A percentile compares a stretch with the other conserved stretches of the same genome.
Conservation (phyloP, 2,797 vertebrate species). For the Philypnodon macrostomus region DNA sequence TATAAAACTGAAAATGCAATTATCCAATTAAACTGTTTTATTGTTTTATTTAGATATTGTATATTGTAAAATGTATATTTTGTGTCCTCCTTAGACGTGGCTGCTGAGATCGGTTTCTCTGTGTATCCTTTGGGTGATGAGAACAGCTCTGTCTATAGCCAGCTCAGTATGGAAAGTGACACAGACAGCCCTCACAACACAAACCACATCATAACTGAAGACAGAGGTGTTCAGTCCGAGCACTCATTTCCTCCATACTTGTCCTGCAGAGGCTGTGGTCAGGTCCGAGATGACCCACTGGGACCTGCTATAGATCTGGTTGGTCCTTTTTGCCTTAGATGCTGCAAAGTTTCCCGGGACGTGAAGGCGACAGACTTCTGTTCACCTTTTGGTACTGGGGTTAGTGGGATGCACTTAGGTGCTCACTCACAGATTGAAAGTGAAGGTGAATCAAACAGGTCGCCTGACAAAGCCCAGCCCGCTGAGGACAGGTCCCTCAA, state of each 20-base stretch:
- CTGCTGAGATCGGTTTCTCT: conserved; percentile 86
- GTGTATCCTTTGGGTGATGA: conserved; percentile 87
- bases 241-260: conserved; percentile 73
- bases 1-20: too few species aligned
- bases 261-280: conserved; percentile 85
- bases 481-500: conserved; percentile 70
- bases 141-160: conserved; percentile 84
- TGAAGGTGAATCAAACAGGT: conserved; percentile 29
- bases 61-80: conserved; percentile 16
- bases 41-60: too few species aligned
- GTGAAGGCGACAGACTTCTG: conserved; percentile 63
- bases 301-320: conserved; percentile 82
- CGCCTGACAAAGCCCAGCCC: conserved; percentile 39
- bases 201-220: conserved; percentile 60
- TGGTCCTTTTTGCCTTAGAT: conserved; percentile 76
- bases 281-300: conserved; percentile 77
- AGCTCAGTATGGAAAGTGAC: conserved; percentile 87
- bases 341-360: conserved; percentile 76
- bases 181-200: conserved; percentile 76
- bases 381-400: conserved; percentile 49
- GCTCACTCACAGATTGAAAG: conserved; percentile 43
- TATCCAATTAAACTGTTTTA: too few species aligned
- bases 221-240: conserved; percentile 55
- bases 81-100: conserved; percentile 76
- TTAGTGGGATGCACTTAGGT: conserved; percentile 44